Evolutionary conservation across 2,888 invertebrate genomes (phyloP).

Genomic region (Drosophila multiciliata): DNA sequence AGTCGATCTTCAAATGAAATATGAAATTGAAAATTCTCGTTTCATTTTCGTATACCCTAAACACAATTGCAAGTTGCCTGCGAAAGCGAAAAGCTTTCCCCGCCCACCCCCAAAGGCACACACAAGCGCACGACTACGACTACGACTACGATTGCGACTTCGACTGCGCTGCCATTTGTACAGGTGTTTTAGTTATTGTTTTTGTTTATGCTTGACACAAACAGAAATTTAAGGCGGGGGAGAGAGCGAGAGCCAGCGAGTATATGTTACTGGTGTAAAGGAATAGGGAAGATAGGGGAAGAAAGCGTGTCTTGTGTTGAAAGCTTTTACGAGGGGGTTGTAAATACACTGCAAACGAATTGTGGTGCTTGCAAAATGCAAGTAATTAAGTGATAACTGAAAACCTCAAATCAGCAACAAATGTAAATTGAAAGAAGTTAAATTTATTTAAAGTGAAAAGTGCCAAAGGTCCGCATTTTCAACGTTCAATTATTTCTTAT

Average conservation of each 20-base stretch:
- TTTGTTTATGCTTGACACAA: conserved; percentile 53
- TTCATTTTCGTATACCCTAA: conserved; percentile 52
- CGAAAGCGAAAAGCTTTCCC: conserved; percentile 65
- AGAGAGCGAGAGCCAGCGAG: neutral
- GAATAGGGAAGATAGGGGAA: neutral
- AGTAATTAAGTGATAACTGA: conserved; percentile 11
- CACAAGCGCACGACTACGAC: conserved; percentile 8
- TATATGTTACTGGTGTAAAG: neutral
- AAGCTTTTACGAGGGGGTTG: conserved; percentile 53
- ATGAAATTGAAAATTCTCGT: conserved; percentile 61
- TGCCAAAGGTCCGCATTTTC: neutral
- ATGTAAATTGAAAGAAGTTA: neutral
- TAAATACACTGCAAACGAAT: conserved; percentile 53
- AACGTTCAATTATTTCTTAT: too few relatives aligned
- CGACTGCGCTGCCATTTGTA: conserved; percentile 67
- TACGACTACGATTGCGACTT: conserved; percentile 25
- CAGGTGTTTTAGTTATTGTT: conserved; percentile 72
- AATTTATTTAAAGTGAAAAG: neutral
- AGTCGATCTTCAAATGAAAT: conserved; percentile 77
- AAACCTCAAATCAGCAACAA: conserved; percentile 5
- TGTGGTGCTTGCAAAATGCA: neutral
- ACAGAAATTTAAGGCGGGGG: neutral
- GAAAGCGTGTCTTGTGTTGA: neutral
- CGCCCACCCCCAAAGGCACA: conserved; percentile 18
- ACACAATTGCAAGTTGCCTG: conserved; percentile 52